Conservation (phyloP, 2,888 invertebrate genomes). For the Rhagium mordax region DNA sequence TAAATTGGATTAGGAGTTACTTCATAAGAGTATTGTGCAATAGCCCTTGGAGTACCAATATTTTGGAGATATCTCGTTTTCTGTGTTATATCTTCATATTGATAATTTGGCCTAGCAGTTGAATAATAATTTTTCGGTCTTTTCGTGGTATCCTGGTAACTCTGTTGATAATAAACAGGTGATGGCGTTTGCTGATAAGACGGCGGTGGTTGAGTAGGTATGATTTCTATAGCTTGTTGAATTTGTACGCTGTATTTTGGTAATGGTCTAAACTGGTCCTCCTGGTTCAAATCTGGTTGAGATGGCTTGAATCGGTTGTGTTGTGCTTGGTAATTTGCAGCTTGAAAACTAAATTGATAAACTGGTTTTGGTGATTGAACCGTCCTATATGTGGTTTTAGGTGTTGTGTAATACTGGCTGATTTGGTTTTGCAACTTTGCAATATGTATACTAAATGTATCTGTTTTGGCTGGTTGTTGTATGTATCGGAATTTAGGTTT, state of each 20-base stretch:
- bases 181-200: conserved; percentile 47
- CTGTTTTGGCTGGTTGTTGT: conserved; percentile 53
- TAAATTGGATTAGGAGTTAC: conserved; percentile 71
- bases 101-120: conserved; percentile 69
- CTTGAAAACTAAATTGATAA: conserved; percentile 83
- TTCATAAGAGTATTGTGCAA: conserved; percentile 62
- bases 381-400: conserved; percentile 68
- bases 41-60: conserved; percentile 57
- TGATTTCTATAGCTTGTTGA: conserved; percentile 66
- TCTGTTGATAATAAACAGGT: conserved; percentile 53
- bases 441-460: conserved; percentile 78
- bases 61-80: conserved; percentile 58
- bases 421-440: conserved; percentile 79
- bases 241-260: conserved; percentile 67
- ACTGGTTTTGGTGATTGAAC: conserved; percentile 71
- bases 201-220: conserved; percentile 59
- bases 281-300: conserved; percentile 49
- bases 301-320: conserved; percentile 58
- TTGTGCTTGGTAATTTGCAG: conserved; percentile 71
- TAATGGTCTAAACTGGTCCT: conserved; percentile 60
- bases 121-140: conserved; percentile 73
- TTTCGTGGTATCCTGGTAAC: conserved; percentile 59
- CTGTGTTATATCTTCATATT: conserved; percentile 67
- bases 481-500: conserved; percentile 59
- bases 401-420: conserved; percentile 74